A percentile compares a stretch with the other conserved stretches of the same genome.
These are phyloP conservation scores for Myotis planiceps DNA, from an alignment of 2,797 vertebrate species.

Conservation along the genomic window DNA sequence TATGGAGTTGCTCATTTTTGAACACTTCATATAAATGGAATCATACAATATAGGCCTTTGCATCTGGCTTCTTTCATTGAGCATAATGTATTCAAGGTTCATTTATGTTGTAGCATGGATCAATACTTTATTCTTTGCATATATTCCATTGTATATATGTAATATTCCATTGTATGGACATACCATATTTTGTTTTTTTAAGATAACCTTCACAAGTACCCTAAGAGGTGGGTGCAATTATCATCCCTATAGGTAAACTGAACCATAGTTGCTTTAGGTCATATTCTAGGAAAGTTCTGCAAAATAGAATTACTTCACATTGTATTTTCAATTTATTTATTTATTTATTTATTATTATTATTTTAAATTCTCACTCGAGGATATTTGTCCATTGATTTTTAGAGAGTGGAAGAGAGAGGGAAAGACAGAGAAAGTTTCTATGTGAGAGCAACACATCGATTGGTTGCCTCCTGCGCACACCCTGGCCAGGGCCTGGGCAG, in stretches of 20 bases:
- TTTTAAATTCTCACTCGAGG: too few relatives aligned
- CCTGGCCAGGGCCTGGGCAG: too few relatives aligned
- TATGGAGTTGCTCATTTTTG: background rate
- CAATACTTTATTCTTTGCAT: background rate
- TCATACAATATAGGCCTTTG: background rate
- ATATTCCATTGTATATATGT: background rate
- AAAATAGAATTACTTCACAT: background rate
- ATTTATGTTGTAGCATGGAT: background rate
- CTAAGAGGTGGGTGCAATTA: background rate
- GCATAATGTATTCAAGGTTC: background rate
- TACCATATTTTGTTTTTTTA: background rate
- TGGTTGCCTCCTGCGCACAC: too few relatives aligned
- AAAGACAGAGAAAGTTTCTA: too few relatives aligned
- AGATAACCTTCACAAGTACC: background rate
- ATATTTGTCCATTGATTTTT: too few relatives aligned
- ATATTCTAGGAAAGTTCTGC: background rate
- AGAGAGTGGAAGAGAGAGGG: too few relatives aligned
- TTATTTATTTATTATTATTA: too few relatives aligned
- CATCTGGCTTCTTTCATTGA: background rate
- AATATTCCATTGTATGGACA: background rate
- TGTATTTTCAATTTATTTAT: constrained; percentile 2
- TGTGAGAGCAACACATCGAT: too few relatives aligned
- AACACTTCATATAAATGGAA: background rate
- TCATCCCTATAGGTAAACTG: background rate
- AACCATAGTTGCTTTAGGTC: background rate